These are phyloP conservation scores for Pipra filicauda DNA, from an alignment of 2,113 vertebrate species.

Conservation along the genomic window DNA sequence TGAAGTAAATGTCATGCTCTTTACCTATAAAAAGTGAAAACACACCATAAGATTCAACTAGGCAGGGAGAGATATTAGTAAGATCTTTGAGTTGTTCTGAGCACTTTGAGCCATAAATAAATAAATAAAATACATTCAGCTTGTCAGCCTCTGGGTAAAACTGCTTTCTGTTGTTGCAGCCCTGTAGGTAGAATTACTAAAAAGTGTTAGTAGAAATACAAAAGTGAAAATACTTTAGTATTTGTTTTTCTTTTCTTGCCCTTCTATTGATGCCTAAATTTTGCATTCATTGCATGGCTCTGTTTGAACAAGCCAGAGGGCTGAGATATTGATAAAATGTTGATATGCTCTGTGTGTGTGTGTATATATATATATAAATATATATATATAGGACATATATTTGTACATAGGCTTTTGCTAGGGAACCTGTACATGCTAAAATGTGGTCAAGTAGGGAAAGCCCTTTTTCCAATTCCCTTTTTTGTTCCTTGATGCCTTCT, in stretches of 20 bases:
- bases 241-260: neutral
- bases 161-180: neutral
- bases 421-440: neutral
- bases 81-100: neutral
- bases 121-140: neutral
- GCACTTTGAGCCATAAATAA: neutral
- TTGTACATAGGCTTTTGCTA: neutral
- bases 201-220: neutral
- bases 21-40: slow-evolving; percentile 13
- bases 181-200: neutral
- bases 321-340: neutral
- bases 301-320: neutral
- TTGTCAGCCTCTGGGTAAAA: slow-evolving; percentile 31
- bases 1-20: neutral
- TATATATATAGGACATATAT: too few species aligned
- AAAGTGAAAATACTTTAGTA: neutral
- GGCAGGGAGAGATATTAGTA: neutral
- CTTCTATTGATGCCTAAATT: neutral
- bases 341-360: neutral
- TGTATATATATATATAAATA: neutral
- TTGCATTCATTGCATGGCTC: neutral
- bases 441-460: neutral
- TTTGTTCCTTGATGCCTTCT: neutral
- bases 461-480: neutral
- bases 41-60: neutral